Evolutionary conservation across 1,140 invertebrate genomes (phyloP), one percentile per base, ranked within the genome.

Genomic region (Drosophila ercepeae): DNA sequence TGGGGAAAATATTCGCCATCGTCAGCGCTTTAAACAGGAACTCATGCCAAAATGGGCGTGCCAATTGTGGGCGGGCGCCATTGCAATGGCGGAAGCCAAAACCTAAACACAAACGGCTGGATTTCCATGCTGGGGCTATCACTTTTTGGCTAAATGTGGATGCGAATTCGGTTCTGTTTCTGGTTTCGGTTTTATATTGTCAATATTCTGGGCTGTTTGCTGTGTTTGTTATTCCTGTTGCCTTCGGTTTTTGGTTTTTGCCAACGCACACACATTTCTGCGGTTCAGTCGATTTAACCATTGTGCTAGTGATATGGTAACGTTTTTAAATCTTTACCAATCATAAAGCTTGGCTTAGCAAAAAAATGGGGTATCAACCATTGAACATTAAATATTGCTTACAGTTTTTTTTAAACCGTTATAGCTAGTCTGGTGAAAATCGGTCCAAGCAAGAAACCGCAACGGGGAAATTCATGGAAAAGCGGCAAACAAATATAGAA

Each of bases 121-220:
- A 71, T 63, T 60, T 88, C 53, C 76, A n/a, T n/a, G n/a, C n/a
- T n/a, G n/a, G 19, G 63, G 73, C 82, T 81, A 83, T 83, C 79
- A 54, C 58, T 78, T 68, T 42, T 67, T 63, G 51, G 59, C 42
- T 48, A 57, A 51, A 63, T 76, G 73, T 67, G 77, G 72, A 81
- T 78, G 57, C n/a, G 36, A 16, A 39, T 39, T 13, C 44, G 57
- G 44, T 51, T 51, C 23, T 46, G 68, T 48, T 70, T 70, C 4
- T 21, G 21, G 21, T 21, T 65, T 65, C 18, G 65, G 61, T 58
- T 57, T 64, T 60, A n/a, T 59, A 60, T 41, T 54, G 63, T 61
- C 55, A 63, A 79, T 73, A 67, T 67, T 67, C 39, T 23, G 45
- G 36, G n/a, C 19, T 60, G 41, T 39, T 41, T 39, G 27, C 44